Evolutionary conservation across 2,888 invertebrate genomes (phyloP).

Genomic region (Leptogaster cylindrica): DNA sequence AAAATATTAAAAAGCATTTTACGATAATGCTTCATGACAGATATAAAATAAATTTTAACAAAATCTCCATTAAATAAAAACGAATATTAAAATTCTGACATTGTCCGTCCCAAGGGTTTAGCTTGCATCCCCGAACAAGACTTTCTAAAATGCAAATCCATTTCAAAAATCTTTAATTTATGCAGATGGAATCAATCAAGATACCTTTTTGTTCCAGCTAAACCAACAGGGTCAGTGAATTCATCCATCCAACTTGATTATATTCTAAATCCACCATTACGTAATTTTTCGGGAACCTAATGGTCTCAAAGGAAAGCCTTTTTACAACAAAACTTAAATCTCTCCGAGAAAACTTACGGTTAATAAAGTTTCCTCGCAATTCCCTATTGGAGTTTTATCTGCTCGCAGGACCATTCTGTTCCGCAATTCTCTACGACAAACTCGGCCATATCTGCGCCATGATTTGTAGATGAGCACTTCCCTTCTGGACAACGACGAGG

Average conservation of each 20-base stretch:
- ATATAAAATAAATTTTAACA: too few relatives aligned
- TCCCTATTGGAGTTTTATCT: slow-evolving; percentile 34
- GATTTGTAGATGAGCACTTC: slow-evolving; percentile 30
- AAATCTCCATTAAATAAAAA: too few relatives aligned
- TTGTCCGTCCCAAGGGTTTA: too few relatives aligned
- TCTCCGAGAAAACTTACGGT: slow-evolving; percentile 28
- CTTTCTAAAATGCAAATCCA: too few relatives aligned
- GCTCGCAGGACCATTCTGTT: slow-evolving; percentile 23
- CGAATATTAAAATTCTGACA: too few relatives aligned
- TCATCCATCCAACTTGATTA: slow-evolving; percentile 23
- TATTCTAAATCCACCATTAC: slow-evolving; percentile 9
- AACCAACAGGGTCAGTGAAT: too few relatives aligned
- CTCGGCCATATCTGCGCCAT: slow-evolving; percentile 24
- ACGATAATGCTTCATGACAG: too few relatives aligned
- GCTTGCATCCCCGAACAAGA: too few relatives aligned
- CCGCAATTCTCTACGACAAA: slow-evolving; percentile 27
- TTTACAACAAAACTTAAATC: slow-evolving; percentile 18
- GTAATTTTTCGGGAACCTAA: slow-evolving; percentile 23
- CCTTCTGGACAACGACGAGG: neutral
- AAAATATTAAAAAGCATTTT: too few relatives aligned
- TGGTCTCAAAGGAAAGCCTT: slow-evolving; percentile 14
- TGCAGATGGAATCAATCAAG: too few relatives aligned
- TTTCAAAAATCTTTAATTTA: too few relatives aligned
- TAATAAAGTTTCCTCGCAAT: slow-evolving; percentile 27
- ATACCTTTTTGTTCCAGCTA: too few relatives aligned